Evolutionary conservation across 2,113 vertebrate species (phyloP).

Genomic region (Colius striatus): DNA sequence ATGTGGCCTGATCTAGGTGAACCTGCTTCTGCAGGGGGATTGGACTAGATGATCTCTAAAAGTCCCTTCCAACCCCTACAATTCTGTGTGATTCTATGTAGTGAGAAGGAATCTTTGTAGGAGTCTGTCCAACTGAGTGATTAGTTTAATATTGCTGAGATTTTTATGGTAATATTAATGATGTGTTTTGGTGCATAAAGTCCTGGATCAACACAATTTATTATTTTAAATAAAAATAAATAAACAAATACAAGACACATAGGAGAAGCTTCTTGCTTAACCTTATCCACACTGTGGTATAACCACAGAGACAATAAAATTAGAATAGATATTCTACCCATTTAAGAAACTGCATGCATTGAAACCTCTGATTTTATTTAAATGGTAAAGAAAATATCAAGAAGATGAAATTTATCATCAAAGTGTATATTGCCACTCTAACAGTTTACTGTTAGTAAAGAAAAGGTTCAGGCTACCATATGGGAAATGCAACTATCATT

Average conservation of each 20-base stretch:
- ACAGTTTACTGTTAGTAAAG: neutral
- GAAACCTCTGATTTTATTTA: neutral
- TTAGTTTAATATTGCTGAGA: constrained; percentile 59
- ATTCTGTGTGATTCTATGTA: too few species aligned
- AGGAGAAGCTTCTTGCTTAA: neutral
- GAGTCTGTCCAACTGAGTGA: constrained; percentile 16
- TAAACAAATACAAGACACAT: constrained; percentile 15
- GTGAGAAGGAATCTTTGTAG: neutral
- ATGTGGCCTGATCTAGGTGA: too few species aligned
- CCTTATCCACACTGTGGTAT: neutral
- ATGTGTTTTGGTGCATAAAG: neutral
- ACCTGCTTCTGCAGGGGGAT: too few species aligned
- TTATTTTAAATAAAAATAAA: constrained; percentile 35
- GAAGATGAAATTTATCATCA: neutral
- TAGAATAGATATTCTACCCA: neutral
- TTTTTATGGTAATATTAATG: constrained; percentile 44
- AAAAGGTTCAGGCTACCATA: neutral
- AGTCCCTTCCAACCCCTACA: too few species aligned
- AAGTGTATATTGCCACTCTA: neutral
- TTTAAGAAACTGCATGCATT: neutral
- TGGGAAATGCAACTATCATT: neutral
- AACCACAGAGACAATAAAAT: neutral
- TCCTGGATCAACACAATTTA: neutral
- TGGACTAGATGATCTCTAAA: too few species aligned
- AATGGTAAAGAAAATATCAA: neutral